Evolutionary conservation across 1,140 invertebrate species (phyloP).

Genomic region (Sycobia sp.): DNA sequence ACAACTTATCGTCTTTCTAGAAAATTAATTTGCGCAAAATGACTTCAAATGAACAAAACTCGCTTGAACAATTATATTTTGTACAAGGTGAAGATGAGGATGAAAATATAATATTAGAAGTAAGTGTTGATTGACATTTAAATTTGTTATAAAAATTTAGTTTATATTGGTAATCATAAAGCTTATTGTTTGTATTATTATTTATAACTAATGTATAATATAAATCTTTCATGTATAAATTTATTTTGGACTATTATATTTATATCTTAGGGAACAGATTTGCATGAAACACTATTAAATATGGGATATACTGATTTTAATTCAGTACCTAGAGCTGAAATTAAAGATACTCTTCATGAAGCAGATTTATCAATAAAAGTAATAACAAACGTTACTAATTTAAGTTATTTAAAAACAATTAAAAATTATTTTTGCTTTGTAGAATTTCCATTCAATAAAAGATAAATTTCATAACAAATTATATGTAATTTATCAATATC

Average conservation of each 20-base stretch:
- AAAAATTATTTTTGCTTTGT: constrained; percentile 28
- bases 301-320: constrained; percentile 54
- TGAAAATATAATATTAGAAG: constrained; percentile 48
- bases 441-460: constrained; percentile 31
- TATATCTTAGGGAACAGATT: constrained; percentile 48
- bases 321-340: constrained; percentile 37
- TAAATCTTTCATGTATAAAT: constrained; percentile 7
- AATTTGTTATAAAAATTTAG: neutral
- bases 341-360: constrained; percentile 4
- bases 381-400: constrained; percentile 21
- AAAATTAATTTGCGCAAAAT: constrained; percentile 10
- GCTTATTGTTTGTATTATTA: neutral
- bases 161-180: constrained; percentile 2
- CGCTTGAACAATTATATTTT: constrained; percentile 3
- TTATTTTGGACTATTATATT: constrained; percentile 1
- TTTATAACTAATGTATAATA: constrained; percentile 9
- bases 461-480: constrained; percentile 15
- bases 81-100: constrained; percentile 42
- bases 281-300: constrained; percentile 46
- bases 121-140: constrained; percentile 21
- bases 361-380: constrained; percentile 25
- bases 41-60: too few relatives aligned
- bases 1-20: neutral
- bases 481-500: constrained; percentile 23
- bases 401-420: neutral